Percentiles rank a stretch among this genome's conserved stretches.
phyloP scores from a whole-genome alignment of 2,888 invertebrate genomes.

The Periphyllus acericola region DNA sequence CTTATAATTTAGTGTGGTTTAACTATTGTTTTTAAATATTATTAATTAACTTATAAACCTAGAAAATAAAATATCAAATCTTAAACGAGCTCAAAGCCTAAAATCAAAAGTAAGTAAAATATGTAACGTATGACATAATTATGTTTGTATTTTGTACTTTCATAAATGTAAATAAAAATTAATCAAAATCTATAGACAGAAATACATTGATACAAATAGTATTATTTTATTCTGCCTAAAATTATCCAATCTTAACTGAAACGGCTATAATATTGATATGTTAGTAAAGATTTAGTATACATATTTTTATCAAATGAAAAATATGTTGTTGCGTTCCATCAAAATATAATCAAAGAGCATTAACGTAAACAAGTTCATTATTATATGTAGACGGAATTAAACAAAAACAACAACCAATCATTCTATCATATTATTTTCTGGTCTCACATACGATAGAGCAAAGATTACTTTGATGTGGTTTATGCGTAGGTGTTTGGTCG shows the following conservation, averaged over 20 bases:
- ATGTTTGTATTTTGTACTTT: conserved; percentile 8
- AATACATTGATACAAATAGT: neutral
- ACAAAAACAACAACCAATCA: conserved; percentile 8
- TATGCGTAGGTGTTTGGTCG: conserved; percentile 41
- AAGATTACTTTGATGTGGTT: conserved; percentile 3
- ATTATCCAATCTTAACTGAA: neutral
- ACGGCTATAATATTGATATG: neutral
- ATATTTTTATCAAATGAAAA: conserved; percentile 2
- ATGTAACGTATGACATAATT: neutral
- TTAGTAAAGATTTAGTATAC: neutral
- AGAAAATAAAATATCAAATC: neutral
- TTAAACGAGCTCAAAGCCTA: neutral
- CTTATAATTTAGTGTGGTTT: neutral
- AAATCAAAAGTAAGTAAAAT: conserved; percentile 14
- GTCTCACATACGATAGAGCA: neutral
- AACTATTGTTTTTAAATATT: neutral
- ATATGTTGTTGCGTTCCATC: neutral
- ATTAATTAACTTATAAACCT: neutral
- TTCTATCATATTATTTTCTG: neutral
- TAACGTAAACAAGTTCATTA: conserved; percentile 6
- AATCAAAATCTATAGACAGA: neutral
- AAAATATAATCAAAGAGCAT: neutral
- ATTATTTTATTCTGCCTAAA: neutral
- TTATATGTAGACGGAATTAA: conserved; percentile 8
- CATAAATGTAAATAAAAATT: neutral